phyloP scores from a whole-genome alignment of 2,797 vertebrate species.

The Cyprinodon diabolis region DNA sequence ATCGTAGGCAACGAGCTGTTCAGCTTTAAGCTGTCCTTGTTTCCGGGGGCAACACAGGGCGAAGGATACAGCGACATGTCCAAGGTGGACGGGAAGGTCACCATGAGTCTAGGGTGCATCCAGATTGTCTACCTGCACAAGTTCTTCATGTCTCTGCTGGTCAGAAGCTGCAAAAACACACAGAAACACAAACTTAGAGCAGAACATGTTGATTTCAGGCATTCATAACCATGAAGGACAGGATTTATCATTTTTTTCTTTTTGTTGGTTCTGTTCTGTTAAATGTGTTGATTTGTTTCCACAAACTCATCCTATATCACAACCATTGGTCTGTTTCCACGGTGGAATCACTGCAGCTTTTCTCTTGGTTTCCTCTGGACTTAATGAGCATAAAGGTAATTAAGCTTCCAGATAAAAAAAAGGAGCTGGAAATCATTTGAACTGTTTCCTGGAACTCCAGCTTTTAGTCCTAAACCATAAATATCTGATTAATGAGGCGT shows the following conservation, averaged over 20 bases:
- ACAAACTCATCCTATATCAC: too few relatives aligned
- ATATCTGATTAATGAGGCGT: neutral
- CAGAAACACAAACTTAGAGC: neutral
- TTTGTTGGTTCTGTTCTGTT: too few relatives aligned
- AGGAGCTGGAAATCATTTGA: neutral
- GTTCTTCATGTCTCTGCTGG: slow-evolving; percentile 91
- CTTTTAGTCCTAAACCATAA: neutral
- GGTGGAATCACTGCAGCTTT: too few relatives aligned
- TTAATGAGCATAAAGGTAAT: too few relatives aligned
- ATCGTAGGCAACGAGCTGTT: slow-evolving; percentile 96
- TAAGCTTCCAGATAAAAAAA: too few relatives aligned
- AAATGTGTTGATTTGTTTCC: too few relatives aligned
- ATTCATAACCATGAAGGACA: too few relatives aligned
- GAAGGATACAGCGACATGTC: slow-evolving; percentile 87
- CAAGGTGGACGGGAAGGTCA: slow-evolving; percentile 89
- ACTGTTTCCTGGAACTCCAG: neutral
- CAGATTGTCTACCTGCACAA: slow-evolving; percentile 94
- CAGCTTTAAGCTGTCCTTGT: slow-evolving; percentile 88
- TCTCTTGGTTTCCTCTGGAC: too few relatives aligned
- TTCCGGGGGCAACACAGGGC: slow-evolving; percentile 87
- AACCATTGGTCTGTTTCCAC: too few relatives aligned
- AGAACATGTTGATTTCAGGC: too few relatives aligned
- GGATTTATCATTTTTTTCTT: too few relatives aligned
- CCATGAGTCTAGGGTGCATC: slow-evolving; percentile 91
- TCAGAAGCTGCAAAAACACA: slow-evolving; percentile 68